Conservation (phyloP, 2,888 invertebrate genomes). For the Saturnia pavonia region DNA sequence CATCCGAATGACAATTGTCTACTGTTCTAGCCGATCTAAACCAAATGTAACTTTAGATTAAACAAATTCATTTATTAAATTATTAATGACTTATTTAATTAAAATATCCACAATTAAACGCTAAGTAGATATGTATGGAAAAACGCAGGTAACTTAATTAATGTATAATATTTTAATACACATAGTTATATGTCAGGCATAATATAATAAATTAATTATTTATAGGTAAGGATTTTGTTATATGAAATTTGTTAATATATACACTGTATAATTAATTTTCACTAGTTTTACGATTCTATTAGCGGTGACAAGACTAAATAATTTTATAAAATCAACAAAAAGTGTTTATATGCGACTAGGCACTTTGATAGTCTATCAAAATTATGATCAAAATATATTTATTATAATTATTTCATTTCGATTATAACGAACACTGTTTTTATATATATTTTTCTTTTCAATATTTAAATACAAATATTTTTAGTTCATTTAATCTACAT, state of each 20-base stretch:
- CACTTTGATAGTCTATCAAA: constrained; percentile 52
- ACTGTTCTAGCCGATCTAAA: neutral
- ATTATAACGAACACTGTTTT: constrained; percentile 1
- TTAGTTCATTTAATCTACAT: neutral
- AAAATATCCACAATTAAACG: neutral
- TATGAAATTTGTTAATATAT: neutral
- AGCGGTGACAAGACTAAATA: neutral
- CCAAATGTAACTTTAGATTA: neutral
- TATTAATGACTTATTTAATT: constrained; percentile 6
- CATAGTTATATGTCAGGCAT: too few relatives aligned
- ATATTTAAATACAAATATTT: neutral
- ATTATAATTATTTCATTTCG: neutral
- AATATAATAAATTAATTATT: too few relatives aligned
- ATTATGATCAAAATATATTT: constrained; percentile 13
- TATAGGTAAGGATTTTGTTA: neutral
- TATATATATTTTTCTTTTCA: neutral
- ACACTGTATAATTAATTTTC: neutral
- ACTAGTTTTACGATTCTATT: neutral
- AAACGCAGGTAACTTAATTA: neutral
- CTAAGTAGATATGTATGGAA: neutral
- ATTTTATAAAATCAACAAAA: neutral
- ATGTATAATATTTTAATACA: neutral
- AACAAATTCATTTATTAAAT: neutral
- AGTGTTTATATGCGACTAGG: constrained; percentile 52
- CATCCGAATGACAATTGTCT: neutral